phyloP scores from a whole-genome alignment of 2,113 vertebrate genomes.

The Leptocoma aspasia region DNA sequence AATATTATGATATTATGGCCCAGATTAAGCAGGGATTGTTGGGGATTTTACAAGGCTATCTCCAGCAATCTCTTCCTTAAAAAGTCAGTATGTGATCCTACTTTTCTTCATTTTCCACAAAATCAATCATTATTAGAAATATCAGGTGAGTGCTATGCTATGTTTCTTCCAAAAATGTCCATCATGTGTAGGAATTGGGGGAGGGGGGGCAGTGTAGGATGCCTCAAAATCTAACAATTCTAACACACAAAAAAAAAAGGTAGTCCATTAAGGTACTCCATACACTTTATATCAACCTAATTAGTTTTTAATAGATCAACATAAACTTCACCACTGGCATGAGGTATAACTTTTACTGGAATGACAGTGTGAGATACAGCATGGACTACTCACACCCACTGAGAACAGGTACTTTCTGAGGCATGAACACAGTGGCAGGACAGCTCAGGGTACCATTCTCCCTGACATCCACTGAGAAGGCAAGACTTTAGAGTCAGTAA shows the following conservation, averaged over 20 bases:
- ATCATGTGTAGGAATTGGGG: rapidly evolving
- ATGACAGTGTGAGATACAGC: neutral
- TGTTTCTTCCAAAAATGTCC: neutral
- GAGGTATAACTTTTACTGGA: neutral
- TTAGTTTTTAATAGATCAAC: neutral
- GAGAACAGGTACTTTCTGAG: neutral
- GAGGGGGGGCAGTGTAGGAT: rapidly evolving
- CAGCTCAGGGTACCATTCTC: neutral
- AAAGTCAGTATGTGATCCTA: neutral
- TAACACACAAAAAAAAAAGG: neutral
- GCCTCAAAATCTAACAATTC: neutral
- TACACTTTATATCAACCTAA: neutral
- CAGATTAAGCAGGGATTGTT: neutral
- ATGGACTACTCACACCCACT: neutral
- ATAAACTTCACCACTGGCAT: neutral
- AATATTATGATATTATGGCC: neutral
- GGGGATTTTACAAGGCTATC: neutral
- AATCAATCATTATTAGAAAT: neutral
- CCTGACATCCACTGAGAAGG: neutral
- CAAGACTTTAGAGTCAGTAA: neutral
- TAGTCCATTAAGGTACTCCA: neutral
- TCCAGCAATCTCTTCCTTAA: neutral
- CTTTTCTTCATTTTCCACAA: neutral
- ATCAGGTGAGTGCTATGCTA: neutral
- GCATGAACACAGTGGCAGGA: neutral